Evolutionary conservation across 2,797 vertebrate genomes (phyloP), one percentile per base, ranked within the genome.

Genomic region (Pantherophis alleghaniensis): DNA sequence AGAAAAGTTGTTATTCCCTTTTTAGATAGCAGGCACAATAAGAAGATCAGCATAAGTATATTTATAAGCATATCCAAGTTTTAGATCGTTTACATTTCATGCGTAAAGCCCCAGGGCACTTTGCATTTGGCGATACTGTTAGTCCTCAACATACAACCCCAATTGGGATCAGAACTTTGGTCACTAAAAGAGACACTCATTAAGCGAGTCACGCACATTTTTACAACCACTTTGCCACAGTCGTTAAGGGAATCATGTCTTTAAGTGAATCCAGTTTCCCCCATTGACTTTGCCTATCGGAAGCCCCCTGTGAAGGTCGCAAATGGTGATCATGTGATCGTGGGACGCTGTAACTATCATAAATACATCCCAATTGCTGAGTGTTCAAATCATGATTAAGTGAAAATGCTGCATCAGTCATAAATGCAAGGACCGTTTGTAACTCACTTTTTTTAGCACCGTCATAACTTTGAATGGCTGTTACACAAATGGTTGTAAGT

Each of bases 321-420:
- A 7, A 66, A 66, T 60, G 12, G 13, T n/a, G 63, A 66, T 66
- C 28, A 66, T 0, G 4, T 63, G 26, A 66, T 66, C 28, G 4
- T 66, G 63, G 28, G 63, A 6, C 28, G 5, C 12, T 66, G 28
- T n/a, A 66, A 53, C 57, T 91, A 32, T 61, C 93, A 83, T 3
- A 88, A n/a, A 7, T 37, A 89, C 11, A 2, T 89, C 47, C 90
- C 87, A 61, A 94, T 69, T 95, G 89, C 74, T 42, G 28, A 66
- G 28, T 16, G 2, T 10, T 66, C 28, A 66, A 66, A 66, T 66
- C 63, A 66, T 66, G 63, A 16, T 66, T 66, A 66, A 66, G 13
- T 66, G 63, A 66, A 66, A 5, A 66, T n/a, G 28, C 28, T n/a
- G 12, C 28, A 66, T 13, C 63, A 66, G 28, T 66, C 28, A 4